Conservation (phyloP, 2,888 invertebrate genomes). For the Drosophila formosana region DNA sequence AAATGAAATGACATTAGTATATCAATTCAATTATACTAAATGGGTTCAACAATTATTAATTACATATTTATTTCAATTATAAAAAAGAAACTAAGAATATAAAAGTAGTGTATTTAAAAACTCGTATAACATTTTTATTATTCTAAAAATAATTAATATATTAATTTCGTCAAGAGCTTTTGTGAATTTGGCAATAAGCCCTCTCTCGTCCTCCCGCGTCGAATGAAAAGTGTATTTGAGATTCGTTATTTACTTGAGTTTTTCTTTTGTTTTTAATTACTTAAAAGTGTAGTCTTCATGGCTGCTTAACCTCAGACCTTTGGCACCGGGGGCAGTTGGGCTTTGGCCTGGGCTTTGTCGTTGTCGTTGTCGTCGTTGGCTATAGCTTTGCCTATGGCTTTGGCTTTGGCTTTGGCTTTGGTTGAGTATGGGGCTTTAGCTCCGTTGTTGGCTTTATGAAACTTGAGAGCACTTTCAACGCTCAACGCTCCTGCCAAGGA, state of each 20-base stretch:
- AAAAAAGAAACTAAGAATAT: too few relatives aligned
- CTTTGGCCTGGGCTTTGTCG: slow-evolving; percentile 26
- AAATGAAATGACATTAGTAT: too few relatives aligned
- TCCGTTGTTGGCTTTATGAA: slow-evolving; percentile 43
- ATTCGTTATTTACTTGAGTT: slow-evolving; percentile 5
- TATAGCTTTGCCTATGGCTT: slow-evolving; percentile 6
- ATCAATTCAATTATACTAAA: too few relatives aligned
- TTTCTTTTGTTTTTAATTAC: slow-evolving; percentile 65
- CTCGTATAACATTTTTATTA: not conserved
- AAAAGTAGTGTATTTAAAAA: not conserved
- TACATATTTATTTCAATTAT: too few relatives aligned
- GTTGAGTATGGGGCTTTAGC: not conserved
- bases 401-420: slow-evolving; percentile 3
- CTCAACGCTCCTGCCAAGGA: slow-evolving; percentile 27
- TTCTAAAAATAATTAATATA: not conserved
- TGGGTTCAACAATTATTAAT: too few relatives aligned
- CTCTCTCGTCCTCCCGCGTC: not conserved
- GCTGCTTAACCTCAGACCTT: slow-evolving; percentile 72
- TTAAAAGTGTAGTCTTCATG: slow-evolving; percentile 68
- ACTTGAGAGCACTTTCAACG: slow-evolving; percentile 35
- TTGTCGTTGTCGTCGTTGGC: slow-evolving; percentile 25
- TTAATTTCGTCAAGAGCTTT: not conserved
- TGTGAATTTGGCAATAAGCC: not conserved
- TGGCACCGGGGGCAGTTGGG: slow-evolving; percentile 44
- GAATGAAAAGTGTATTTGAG: slow-evolving; percentile 27